Conservation (phyloP, 2,888 invertebrate genomes). For the Catocala nupta region DNA sequence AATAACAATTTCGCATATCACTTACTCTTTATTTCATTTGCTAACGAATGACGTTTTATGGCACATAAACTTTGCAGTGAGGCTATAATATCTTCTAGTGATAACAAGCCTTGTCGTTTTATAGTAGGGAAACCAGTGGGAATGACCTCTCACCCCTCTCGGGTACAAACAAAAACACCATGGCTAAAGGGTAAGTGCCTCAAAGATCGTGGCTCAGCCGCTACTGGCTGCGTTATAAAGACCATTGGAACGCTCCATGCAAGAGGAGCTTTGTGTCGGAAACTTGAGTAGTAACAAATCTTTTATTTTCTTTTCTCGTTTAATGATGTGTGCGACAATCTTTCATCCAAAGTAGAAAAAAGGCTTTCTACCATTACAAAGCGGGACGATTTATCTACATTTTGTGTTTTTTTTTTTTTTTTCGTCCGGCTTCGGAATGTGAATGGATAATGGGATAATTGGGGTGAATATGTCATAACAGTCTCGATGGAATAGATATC, state of each 20-base stretch:
- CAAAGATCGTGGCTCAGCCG: slow-evolving; percentile 40
- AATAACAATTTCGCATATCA: slow-evolving; percentile 50
- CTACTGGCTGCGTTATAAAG: slow-evolving; percentile 48
- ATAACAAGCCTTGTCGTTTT: slow-evolving; percentile 64
- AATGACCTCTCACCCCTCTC: slow-evolving; percentile 41
- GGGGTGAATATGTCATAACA: slow-evolving; percentile 60
- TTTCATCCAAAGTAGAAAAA: slow-evolving; percentile 41
- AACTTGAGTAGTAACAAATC: slow-evolving; percentile 61
- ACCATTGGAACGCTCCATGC: slow-evolving; percentile 49
- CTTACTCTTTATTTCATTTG: slow-evolving; percentile 62
- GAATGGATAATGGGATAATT: slow-evolving; percentile 52
- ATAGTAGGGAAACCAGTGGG: slow-evolving; percentile 51
- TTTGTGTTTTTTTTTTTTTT: slow-evolving; percentile 31
- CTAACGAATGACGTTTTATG: slow-evolving; percentile 64
- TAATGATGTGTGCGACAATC: slow-evolving; percentile 57
- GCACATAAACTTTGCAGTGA: slow-evolving; percentile 63
- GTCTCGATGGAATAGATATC: slow-evolving; percentile 61
- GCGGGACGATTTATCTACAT: slow-evolving; percentile 27
- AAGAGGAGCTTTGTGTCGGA: slow-evolving; percentile 55
- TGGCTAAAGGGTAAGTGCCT: slow-evolving; percentile 44
- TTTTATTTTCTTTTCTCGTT: slow-evolving; percentile 61
- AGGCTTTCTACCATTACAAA: slow-evolving; percentile 27
- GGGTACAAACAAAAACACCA: slow-evolving; percentile 20
- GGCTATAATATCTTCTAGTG: slow-evolving; percentile 59
- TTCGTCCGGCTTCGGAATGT: slow-evolving; percentile 23